phyloP scores from a whole-genome alignment of 1,140 invertebrate species.

The Holcopasites calliopsidis region DNA sequence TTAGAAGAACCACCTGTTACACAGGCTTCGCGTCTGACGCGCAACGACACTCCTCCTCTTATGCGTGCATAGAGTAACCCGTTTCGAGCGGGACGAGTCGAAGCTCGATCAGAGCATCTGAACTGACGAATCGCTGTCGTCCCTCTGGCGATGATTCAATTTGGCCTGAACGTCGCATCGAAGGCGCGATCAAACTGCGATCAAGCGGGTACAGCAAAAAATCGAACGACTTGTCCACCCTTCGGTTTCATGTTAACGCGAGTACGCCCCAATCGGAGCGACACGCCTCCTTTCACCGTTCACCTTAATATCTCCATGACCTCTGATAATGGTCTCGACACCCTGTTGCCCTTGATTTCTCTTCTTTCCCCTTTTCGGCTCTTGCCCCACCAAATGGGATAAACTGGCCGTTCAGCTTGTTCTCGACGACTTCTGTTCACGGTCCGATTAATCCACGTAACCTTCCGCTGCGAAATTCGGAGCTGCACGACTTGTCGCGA shows the following conservation, averaged over 20 bases:
- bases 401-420: neutral
- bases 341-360: neutral
- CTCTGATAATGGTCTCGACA: neutral
- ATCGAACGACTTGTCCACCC: neutral
- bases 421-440: constrained; percentile 10
- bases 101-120: neutral
- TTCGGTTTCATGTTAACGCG: neutral
- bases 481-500: neutral
- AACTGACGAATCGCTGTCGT: neutral
- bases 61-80: constrained; percentile 15
- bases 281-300: neutral
- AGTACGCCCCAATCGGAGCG: neutral
- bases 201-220: neutral
- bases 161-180: neutral
- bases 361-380: neutral
- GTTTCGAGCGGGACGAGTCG: neutral
- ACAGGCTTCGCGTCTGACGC: neutral
- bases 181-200: constrained; percentile 7
- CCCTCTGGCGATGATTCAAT: constrained; percentile 8
- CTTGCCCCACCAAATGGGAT: neutral
- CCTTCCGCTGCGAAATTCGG: constrained; percentile 14
- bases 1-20: constrained; percentile 42
- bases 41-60: neutral
- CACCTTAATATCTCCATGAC: neutral
- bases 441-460: constrained; percentile 35